Base-by-base conservation (phyloP, 2,888 invertebrate species). In the Zygogramma bicolorata region DNA sequence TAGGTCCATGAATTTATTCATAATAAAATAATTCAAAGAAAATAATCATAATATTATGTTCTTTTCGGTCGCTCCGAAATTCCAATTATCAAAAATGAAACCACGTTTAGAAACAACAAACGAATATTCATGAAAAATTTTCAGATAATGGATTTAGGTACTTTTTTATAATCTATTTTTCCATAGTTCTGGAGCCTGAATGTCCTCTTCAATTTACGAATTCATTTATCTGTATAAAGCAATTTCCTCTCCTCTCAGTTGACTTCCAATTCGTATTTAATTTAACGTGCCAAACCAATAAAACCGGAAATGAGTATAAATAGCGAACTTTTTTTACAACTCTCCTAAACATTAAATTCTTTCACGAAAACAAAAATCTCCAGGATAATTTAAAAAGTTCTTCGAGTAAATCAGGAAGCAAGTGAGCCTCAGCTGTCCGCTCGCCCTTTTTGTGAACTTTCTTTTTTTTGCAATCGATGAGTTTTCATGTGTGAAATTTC, bases 371-470 rank as follows among this genome's bases (percentile, higher is more conserved):
- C 68, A 72, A 68, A 65, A 72, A 53, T 65, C 38, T 53, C 18
- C 27, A 53, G 62, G 72, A 72, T 72, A 72, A 72, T 72, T 72
- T 72, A 68, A 72, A 72, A 72, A 72, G 63, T 72, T 72, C 57
- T 31, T 31, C 34, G 42, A 68, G 68, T 72, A 68, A 72, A 72
- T 72, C 72, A 68, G 72, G 65, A 57, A 65, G 65, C 68, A 72
- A 72, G 68, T 68, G 68, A 68, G 68, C 68, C 68, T 46, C 65
- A 68, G 65, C 13, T 53, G 53, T 68, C 60, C 63, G 65, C 57
- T 68, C 62, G 25, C 40, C 57, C 61, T 65, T 61, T 68, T 68
- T 68, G 10, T 29, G 61, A 61, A 65, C 57, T 53, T 65, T 68
- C 46, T 60, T 68, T 65, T n/a, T 61, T 68, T 68, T 38, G 60